Evolutionary conservation across 2,113 vertebrate genomes (phyloP).

Genomic region (Ailuropoda melanoleuca): DNA sequence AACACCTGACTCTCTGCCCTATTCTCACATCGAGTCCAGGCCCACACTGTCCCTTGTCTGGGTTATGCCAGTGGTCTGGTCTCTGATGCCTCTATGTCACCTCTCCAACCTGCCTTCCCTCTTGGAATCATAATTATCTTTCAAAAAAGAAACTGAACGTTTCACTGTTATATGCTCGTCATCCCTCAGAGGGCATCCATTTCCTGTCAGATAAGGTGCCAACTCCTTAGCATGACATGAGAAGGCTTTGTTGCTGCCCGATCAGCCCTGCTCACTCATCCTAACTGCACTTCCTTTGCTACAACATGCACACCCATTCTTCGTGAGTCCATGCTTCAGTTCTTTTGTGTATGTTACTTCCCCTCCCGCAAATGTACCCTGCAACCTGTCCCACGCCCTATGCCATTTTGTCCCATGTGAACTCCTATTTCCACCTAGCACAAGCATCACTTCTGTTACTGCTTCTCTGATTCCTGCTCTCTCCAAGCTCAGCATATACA

Average conservation of each 20-base stretch:
- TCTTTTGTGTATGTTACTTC: neutral
- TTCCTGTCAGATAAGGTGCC: neutral
- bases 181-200: neutral
- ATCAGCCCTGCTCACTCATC: neutral
- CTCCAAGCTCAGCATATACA: neutral
- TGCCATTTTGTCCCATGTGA: neutral
- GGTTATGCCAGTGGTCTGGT: neutral
- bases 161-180: neutral
- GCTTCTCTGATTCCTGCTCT: neutral
- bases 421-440: neutral
- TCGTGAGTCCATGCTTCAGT: neutral
- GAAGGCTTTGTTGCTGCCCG: neutral
- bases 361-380: neutral
- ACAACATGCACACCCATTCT: neutral
- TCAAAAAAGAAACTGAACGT: neutral
- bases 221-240: neutral
- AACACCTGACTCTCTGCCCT: neutral
- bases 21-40: neutral
- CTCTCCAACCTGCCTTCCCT: neutral
- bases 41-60: neutral
- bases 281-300: neutral
- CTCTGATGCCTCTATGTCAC: neutral
- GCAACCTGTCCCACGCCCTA: neutral
- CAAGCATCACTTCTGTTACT: neutral
- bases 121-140: neutral